Evolutionary conservation across 2,888 invertebrate genomes (phyloP), one percentile per base, ranked within the genome.

Genomic region (Ceraclea dissimilis): DNA sequence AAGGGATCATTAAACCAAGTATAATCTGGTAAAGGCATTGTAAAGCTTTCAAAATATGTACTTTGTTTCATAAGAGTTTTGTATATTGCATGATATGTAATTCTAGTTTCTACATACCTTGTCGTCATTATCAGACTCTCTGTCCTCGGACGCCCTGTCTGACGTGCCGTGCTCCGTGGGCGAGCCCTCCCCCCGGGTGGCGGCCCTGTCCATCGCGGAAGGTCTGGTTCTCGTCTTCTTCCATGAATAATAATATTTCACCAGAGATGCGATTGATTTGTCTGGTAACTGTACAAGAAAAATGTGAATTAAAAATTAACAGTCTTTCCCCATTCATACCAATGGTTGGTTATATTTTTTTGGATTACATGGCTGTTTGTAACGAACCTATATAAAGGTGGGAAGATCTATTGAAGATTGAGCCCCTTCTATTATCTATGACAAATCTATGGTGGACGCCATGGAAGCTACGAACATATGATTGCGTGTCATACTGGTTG

Each of bases 181-280:
- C 16, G 70, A 68, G 61, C 80, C 79, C 33, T 70, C 68, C 58
- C 73, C 71, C 58, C 83, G 83, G 20, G 84, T 81, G 59, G 87
- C 84, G 65, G 88, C 90, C 47, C 90, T 84, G 75, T 97, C 97
- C 92, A 97, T 96, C 34, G 95, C 79, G 66, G 95, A 95, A 54
- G 90, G 92, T 57, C 93, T 84, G 66, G 91, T 88, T 65, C 94
- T 79, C 19, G 93, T 93, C 71, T 97, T 97, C 73, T 98, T 98
- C 97, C 97, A 97, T 67, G 93, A 92, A 71, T 98, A 98, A 73
- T 97, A 98, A 71, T 96, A 96, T 73, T 95, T 95, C 1, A 98
- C 96, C 66, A 98, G 78, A 65, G 91, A 91, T 49, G 95, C 92
- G 69, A 97, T 95, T 49, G 93, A 90, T 77, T 98, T 98, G 70